Evolutionary conservation across 2,888 invertebrate species (phyloP).

Genomic region (Pyralis farinalis): DNA sequence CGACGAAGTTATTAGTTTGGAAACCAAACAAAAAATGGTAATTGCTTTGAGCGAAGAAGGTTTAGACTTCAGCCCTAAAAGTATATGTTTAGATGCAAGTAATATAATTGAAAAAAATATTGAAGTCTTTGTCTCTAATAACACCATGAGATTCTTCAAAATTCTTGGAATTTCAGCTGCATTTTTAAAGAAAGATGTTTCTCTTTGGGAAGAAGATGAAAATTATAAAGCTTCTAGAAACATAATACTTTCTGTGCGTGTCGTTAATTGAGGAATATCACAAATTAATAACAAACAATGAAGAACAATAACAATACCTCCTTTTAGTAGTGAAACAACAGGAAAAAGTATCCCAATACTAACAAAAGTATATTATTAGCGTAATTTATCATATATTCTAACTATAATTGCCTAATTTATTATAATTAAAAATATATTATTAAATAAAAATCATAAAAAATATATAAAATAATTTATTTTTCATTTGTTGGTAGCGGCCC

Average conservation of each 20-base stretch:
- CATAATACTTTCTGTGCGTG: slow-evolving; percentile 12
- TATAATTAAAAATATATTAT: no score
- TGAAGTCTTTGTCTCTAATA: slow-evolving; percentile 10
- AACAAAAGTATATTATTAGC: slow-evolving; percentile 2
- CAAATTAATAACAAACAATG: slow-evolving; percentile 16
- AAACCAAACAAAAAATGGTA: slow-evolving; percentile 13
- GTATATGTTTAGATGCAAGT: slow-evolving; percentile 6
- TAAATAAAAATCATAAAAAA: no score
- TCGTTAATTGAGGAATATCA: slow-evolving; percentile 19
- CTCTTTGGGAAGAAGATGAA: slow-evolving; percentile 8
- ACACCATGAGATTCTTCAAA: slow-evolving; percentile 6
- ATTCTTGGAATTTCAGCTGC: slow-evolving; percentile 4
- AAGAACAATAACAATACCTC: slow-evolving; percentile 19
- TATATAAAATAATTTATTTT: no score
- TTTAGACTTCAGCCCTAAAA: slow-evolving; percentile 4
- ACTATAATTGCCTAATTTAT: no score
- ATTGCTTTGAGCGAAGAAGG: slow-evolving; percentile 9
- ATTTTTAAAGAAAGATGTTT: slow-evolving; percentile 8
- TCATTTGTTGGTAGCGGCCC: no score
- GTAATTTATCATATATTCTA: no score
- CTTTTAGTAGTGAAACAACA: slow-evolving; percentile 18
- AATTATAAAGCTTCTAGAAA: slow-evolving; percentile 14
- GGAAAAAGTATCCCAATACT: slow-evolving; percentile 9
- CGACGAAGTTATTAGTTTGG: slow-evolving; percentile 11
- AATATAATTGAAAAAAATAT: slow-evolving; percentile 10